Evolutionary conservation across 2,113 vertebrate genomes (phyloP), one percentile per base, ranked within the genome.

Genomic region (Nipponia nippon): DNA sequence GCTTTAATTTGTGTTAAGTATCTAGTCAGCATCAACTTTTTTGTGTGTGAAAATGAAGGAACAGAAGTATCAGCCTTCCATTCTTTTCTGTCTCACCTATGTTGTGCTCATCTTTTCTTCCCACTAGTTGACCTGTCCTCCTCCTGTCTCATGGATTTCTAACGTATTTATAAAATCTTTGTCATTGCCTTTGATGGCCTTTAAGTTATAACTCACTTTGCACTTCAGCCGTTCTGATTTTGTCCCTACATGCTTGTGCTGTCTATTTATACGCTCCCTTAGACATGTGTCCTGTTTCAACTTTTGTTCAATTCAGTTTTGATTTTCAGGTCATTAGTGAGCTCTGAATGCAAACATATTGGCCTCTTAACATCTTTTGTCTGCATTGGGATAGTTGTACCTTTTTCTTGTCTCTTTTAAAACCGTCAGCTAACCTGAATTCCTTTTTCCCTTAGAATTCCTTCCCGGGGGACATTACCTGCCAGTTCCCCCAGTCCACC

Each of bases 301-400:
- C 92, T 73, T 94, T 95, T 89, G 79, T 95, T 63, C 76, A 25
- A 62, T 77, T 88, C 69, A 20, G 42, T 83, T 95, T 87, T 86
- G 94, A 94, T 97, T 96, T 93, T 73, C 47, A 84, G 90, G 90
- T 93, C 95, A 81, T 97, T 94, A 97, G 83, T 78, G 95, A 93
- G 93, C 81, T 94, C 81, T 87, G 84, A 95, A 94, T 67, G 65
- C 90, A 94, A 96, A 96, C 92, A 71, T 67, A 65, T 34, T 82
- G 89, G 91, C 72, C 61, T 87, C 77, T 75, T 84, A 84, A 73
- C 80, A n/a, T 78, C 81, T 93, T 95, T 94, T 93, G 42, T 95
- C 89, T 87, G 77, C 20, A 0, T 10, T 71, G 61, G 65, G 61
- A 59, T 84, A 58, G 83, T 78, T 73, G 36, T 66, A 55, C 61